phyloP scores from a whole-genome alignment of 2,113 vertebrate species.

The Phaethon lepturus region DNA sequence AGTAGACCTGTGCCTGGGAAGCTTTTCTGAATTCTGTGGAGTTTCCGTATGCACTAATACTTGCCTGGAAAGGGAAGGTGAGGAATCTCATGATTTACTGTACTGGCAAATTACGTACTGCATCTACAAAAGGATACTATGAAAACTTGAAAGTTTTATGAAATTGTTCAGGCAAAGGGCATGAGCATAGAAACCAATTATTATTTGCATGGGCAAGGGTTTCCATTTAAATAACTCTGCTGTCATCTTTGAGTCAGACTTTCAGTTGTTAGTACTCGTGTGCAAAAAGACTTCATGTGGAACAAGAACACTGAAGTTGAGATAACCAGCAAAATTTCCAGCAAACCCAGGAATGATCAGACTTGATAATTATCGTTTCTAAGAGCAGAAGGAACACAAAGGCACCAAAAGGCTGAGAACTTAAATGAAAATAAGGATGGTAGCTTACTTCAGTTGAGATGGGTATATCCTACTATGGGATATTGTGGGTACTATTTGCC shows the following conservation, averaged over 20 bases:
- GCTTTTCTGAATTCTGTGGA: background rate
- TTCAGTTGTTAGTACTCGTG: background rate
- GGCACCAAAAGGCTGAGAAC: background rate
- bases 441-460: background rate
- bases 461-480: background rate
- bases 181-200: background rate
- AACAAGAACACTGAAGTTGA: background rate
- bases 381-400: background rate
- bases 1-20: background rate
- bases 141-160: background rate
- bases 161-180: background rate
- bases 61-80: background rate
- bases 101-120: background rate
- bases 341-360: background rate
- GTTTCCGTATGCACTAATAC: background rate
- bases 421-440: background rate
- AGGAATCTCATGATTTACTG: background rate
- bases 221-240: background rate
- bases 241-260: conserved; percentile 25
- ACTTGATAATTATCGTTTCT: background rate
- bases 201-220: background rate
- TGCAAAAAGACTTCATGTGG: background rate
- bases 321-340: background rate
- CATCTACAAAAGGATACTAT: background rate
- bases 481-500: background rate